phyloP scores from a whole-genome alignment of 2,888 invertebrate genomes.

The Cacoxenus indagator region DNA sequence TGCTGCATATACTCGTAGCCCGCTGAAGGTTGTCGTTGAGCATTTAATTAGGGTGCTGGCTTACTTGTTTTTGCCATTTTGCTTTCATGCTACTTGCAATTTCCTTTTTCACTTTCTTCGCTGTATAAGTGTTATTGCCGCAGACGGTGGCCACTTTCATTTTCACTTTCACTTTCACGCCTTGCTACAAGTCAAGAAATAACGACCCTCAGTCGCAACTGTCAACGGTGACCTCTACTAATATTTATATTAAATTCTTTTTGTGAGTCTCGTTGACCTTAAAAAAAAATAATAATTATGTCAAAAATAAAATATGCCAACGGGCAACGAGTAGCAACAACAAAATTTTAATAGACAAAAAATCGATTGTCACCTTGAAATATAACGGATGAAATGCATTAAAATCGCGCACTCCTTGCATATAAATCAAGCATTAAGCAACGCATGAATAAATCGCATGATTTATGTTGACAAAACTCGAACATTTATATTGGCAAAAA shows the following conservation, averaged over 20 bases:
- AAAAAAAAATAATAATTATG: neutral
- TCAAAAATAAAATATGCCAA: neutral
- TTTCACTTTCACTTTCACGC: too few species aligned
- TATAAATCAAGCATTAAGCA: constrained; percentile 9
- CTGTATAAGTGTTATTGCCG: neutral
- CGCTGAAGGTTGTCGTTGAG: neutral
- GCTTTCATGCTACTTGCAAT: neutral
- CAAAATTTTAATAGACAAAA: neutral
- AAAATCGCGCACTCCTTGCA: constrained; percentile 2
- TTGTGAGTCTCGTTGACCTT: neutral
- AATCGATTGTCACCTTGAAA: constrained; percentile 1
- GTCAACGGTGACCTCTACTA: neutral
- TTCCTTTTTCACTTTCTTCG: neutral
- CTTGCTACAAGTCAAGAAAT: too few species aligned
- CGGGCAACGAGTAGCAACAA: neutral
- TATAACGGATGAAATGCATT: neutral
- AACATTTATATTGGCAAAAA: neutral
- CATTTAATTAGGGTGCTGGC: neutral
- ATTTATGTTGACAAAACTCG: neutral
- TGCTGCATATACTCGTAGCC: too few species aligned
- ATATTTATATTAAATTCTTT: neutral
- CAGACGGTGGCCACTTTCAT: too few species aligned
- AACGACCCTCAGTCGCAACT: neutral
- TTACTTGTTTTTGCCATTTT: too few species aligned
- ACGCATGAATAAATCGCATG: constrained; percentile 2